These are phyloP conservation scores for Berghia stephanieae DNA, from an alignment of 1,140 invertebrate species.

Conservation along the genomic window DNA sequence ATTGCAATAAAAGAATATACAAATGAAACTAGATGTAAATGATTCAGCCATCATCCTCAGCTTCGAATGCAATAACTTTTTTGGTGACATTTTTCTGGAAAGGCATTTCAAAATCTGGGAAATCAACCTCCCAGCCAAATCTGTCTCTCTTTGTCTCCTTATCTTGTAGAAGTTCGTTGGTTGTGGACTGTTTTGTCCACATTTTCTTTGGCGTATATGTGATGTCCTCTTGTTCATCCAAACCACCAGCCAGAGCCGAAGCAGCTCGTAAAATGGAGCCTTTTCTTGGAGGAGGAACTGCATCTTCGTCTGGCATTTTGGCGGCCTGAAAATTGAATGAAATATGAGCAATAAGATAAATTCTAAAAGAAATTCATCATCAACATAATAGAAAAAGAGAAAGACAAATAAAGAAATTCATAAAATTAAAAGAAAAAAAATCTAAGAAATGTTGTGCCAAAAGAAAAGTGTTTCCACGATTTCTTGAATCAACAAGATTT, in stretches of 20 bases:
- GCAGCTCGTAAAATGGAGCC: conserved; percentile 62
- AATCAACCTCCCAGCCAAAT: conserved; percentile 67
- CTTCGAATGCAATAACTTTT: conserved; percentile 45
- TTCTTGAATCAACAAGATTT: background rate
- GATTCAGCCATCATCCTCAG: conserved; percentile 41
- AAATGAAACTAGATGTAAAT: too few species aligned
- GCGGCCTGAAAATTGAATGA: background rate
- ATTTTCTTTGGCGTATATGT: conserved; percentile 59
- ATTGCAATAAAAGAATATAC: too few species aligned
- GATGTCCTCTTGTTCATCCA: conserved; percentile 63
- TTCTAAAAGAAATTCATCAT: background rate
- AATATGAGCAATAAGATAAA: background rate
- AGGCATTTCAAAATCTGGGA: conserved; percentile 67
- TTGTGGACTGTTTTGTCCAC: conserved; percentile 63
- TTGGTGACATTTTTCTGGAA: conserved; percentile 63
- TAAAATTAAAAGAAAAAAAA: background rate
- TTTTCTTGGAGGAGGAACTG: conserved; percentile 46
- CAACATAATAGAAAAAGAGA: background rate
- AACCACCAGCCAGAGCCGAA: conserved; percentile 60
- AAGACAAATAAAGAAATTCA: background rate
- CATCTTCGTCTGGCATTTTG: conserved; percentile 27
- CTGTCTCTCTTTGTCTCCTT: conserved; percentile 52
- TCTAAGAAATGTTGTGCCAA: background rate
- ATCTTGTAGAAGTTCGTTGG: conserved; percentile 56
- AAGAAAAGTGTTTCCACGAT: background rate